Base-by-base conservation (phyloP, 2,888 invertebrate species). In the Papilio gigon region DNA sequence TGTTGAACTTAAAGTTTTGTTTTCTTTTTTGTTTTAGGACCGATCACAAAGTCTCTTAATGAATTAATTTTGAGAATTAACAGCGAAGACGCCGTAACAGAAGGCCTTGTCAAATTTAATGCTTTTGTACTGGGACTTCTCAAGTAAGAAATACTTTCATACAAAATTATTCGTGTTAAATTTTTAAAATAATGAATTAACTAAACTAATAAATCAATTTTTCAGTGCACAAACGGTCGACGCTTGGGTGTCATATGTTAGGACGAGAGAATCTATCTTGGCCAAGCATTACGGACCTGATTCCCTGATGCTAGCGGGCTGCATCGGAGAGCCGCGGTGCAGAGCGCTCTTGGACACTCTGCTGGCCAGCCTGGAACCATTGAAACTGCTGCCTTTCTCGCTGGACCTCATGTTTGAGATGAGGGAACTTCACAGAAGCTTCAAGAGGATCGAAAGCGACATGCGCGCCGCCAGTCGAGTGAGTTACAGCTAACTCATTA, bases 191-290 rank as follows among this genome's bases (percentile, higher is more conserved):
- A 17, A 60, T 17, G 4, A 37, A 22, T 12, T 47, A 56, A 35
- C 50, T 22, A 25, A n/a, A n/a, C n/a, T n/a, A 47, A 40, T 8
- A 14, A 40, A 63, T 30, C 6, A 44, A 37, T 59, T 70, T 72
- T 66, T 68, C 90, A 96, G 96, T 86, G 94, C 97, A 67, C 94
- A 96, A 74, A 96, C 97, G n/a, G 92, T 98, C 75, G 97, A 97
- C 79, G 97, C 97, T 37, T 98, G 98, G 97, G 94, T 97, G 73
- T 96, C 96, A 68, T 97, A 97, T 83, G 93, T 98, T 65, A 94
- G 96, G 74, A 96, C 97, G 14, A 94, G 97, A 73, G 97, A 97
- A 84, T 95, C 95, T 20, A 94, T 97, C 20, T 90, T 97, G 63
- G 93, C 94, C 50, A 96, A 96, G 79, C 97, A 97, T 84, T 98